Percentiles rank a stretch among this genome's conserved stretches.
Conservation (phyloP, 2,113 vertebrate genomes). For the Pithys albifrons region DNA sequence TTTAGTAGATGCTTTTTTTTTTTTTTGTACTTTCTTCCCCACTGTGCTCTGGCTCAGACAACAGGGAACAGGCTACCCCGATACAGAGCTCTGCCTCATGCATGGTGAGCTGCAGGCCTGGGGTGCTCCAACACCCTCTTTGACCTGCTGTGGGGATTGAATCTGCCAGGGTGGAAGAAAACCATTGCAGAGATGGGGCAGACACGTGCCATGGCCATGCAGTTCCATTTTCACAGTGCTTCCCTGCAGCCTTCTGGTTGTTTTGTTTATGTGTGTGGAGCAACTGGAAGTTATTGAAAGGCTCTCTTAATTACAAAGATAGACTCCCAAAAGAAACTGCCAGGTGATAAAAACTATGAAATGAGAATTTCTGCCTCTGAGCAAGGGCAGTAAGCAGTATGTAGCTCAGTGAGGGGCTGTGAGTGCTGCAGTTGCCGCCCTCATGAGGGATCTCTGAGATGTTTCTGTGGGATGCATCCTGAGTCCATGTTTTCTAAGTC, state of each 20-base stretch:
- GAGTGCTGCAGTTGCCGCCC: fast-evolving
- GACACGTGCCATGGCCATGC: fast-evolving
- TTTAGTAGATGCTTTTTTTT: neutral
- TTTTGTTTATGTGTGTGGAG: fast-evolving
- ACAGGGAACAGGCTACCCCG: fast-evolving
- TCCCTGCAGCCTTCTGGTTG: fast-evolving
- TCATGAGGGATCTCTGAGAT: neutral
- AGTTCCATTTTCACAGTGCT: neutral
- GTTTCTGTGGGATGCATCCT: neutral
- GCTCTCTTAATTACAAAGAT: neutral
- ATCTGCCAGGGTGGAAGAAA: neutral
- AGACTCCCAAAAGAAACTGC: neutral
- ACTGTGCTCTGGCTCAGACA: neutral
- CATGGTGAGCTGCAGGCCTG: neutral
- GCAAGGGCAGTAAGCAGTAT: fast-evolving
- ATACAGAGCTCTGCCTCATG: neutral
- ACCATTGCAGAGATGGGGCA: too few species aligned
- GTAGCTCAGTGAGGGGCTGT: fast-evolving
- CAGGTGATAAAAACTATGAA: neutral
- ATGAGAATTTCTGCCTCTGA: neutral
- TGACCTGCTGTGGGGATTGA: neutral
- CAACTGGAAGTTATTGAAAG: neutral
- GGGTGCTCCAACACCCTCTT: neutral
- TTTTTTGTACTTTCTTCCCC: neutral
- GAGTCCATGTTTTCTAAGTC: fast-evolving